Evolutionary conservation across 1,140 invertebrate species (phyloP).

Genomic region (Musca vetustissima): DNA sequence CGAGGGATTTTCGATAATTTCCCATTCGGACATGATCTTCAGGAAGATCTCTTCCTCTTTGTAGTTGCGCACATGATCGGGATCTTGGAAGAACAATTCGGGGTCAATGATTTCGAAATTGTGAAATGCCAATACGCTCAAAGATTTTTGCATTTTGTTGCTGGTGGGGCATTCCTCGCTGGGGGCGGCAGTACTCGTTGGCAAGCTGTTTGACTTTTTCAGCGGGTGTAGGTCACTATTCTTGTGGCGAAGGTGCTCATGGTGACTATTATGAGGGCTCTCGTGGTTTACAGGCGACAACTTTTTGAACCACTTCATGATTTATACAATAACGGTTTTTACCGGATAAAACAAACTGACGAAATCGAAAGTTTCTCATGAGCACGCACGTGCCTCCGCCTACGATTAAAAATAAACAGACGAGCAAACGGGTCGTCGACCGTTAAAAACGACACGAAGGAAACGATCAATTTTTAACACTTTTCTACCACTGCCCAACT

Average conservation of each 20-base stretch:
- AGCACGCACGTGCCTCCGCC: slow-evolving; percentile 46
- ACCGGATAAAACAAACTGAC: slow-evolving; percentile 63
- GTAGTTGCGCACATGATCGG: slow-evolving; percentile 47
- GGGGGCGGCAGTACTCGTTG: background rate
- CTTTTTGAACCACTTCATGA: slow-evolving; percentile 66
- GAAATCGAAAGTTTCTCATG: slow-evolving; percentile 65
- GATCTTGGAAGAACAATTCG: slow-evolving; percentile 53
- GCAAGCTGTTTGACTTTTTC: background rate
- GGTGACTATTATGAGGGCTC: slow-evolving; percentile 52
- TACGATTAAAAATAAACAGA: slow-evolving; percentile 9
- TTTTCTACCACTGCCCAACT: no score
- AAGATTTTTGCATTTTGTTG: slow-evolving; percentile 33
- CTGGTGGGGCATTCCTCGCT: background rate
- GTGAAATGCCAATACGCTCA: slow-evolving; percentile 35
- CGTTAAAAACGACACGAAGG: background rate
- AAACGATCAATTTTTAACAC: background rate
- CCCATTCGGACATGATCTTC: slow-evolving; percentile 52
- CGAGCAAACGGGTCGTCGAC: background rate
- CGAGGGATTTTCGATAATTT: slow-evolving; percentile 47
- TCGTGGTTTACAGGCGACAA: slow-evolving; percentile 60
- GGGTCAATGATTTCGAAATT: slow-evolving; percentile 46
- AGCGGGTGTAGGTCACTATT: slow-evolving; percentile 25
- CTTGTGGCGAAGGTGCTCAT: slow-evolving; percentile 21
- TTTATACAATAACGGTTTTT: slow-evolving; percentile 62
- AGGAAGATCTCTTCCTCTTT: slow-evolving; percentile 48